phyloP scores from a whole-genome alignment of 2,888 invertebrate species.

The Noctua comes region DNA sequence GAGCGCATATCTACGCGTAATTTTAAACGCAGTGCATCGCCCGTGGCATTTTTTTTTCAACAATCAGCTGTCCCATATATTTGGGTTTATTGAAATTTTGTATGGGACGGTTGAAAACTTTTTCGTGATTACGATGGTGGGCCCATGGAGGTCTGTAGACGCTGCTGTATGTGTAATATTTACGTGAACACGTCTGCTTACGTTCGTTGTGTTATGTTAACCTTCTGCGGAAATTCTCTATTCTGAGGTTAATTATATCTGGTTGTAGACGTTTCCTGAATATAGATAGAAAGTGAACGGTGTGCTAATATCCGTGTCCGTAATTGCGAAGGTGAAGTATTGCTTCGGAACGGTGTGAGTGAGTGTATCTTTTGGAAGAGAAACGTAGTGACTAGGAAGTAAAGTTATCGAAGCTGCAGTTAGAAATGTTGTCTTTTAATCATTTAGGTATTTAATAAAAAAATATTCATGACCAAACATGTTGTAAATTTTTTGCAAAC shows the following conservation, averaged over 20 bases:
- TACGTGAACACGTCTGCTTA: background rate
- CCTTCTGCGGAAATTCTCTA: background rate
- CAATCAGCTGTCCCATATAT: background rate
- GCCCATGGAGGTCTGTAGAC: background rate
- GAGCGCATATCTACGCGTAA: background rate
- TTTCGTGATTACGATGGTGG: background rate
- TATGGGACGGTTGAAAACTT: background rate
- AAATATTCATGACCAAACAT: no score
- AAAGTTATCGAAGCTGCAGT: background rate
- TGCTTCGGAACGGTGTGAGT: slow-evolving; percentile 20
- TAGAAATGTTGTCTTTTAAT: background rate
- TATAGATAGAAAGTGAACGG: slow-evolving; percentile 55
- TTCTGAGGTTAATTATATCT: slow-evolving; percentile 56
- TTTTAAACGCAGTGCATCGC: background rate
- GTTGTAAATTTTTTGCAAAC: no score
- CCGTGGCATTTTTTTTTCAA: background rate
- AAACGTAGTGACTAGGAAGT: slow-evolving; percentile 2
- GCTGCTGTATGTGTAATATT: background rate
- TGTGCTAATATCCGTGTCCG: slow-evolving; percentile 35
- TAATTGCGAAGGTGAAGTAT: slow-evolving; percentile 23
- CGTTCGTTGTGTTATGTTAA: background rate
- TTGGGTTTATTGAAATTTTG: background rate
- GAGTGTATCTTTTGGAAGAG: slow-evolving; percentile 18
- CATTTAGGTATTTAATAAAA: background rate
- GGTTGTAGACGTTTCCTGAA: slow-evolving; percentile 50